Evolutionary conservation across 1,140 invertebrate species (phyloP).

Genomic region (Anastrepha ludens): DNA sequence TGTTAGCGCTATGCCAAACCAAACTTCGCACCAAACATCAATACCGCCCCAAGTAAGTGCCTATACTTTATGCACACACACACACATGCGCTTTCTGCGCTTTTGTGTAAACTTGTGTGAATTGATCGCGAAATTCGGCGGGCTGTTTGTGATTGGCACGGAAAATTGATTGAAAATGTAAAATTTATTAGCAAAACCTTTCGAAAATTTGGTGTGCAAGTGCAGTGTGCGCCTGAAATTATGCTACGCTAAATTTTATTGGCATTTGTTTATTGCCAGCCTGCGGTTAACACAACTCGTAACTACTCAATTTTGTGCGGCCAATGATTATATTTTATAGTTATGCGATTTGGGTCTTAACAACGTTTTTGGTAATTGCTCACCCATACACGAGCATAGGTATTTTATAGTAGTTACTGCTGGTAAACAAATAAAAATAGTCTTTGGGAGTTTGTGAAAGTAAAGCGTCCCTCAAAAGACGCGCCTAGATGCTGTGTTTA

Average conservation of each 20-base stretch:
- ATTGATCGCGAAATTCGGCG: not conserved
- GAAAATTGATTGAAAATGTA: conserved; percentile 40
- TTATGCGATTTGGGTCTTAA: not conserved
- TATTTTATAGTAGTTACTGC: no score
- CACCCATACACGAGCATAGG: no score
- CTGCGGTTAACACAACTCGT: conserved; percentile 27
- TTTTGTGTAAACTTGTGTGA: not conserved
- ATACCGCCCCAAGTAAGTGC: not conserved
- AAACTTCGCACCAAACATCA: conserved; percentile 16
- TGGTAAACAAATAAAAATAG: no score
- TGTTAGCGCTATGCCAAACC: conserved; percentile 1
- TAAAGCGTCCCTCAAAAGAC: no score
- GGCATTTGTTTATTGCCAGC: conserved; percentile 30
- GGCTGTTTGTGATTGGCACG: conserved; percentile 47
- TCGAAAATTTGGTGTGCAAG: not conserved
- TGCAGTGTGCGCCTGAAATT: not conserved
- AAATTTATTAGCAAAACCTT: conserved; percentile 25
- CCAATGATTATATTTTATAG: not conserved
- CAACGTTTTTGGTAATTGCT: no score
- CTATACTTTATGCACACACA: not conserved
- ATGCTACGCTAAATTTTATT: not conserved
- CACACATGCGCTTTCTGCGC: not conserved
- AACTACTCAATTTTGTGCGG: not conserved
- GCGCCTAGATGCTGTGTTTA: no score
- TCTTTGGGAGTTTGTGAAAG: no score